Evolutionary conservation across 2,888 invertebrate genomes (phyloP).

Genomic region (Trichopoda pennipes): DNA sequence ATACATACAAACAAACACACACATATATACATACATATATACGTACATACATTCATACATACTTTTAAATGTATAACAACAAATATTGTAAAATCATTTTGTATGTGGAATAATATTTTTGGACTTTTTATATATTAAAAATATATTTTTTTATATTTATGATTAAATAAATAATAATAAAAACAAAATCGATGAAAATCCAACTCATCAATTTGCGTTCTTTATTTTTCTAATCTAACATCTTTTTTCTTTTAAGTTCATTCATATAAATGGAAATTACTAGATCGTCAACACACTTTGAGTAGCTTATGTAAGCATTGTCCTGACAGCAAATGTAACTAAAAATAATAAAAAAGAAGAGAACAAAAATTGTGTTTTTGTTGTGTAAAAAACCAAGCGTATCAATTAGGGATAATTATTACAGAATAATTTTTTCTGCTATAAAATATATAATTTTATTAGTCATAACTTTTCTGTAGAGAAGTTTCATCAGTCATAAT

Average conservation of each 20-base stretch:
- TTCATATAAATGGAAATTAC: too few species aligned
- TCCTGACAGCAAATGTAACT: too few species aligned
- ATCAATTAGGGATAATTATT: too few species aligned
- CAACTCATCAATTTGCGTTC: neutral
- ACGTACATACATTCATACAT: neutral
- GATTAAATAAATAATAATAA: slow-evolving; percentile 51
- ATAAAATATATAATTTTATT: too few species aligned
- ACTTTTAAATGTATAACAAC: slow-evolving; percentile 28
- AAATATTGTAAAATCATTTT: slow-evolving; percentile 46
- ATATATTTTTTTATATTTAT: slow-evolving; percentile 63
- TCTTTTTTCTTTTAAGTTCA: neutral
- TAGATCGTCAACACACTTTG: too few species aligned
- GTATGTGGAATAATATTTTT: slow-evolving; percentile 65
- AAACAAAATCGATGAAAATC: slow-evolving; percentile 33
- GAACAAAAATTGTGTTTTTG: too few species aligned
- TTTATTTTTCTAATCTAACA: neutral
- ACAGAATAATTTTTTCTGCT: too few species aligned
- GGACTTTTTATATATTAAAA: slow-evolving; percentile 60
- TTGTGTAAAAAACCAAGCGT: too few species aligned
- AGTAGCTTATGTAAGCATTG: too few species aligned
- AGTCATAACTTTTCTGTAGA: too few species aligned
- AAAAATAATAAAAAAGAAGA: too few species aligned
- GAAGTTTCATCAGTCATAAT: too few species aligned
- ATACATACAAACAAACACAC: slow-evolving; percentile 36
- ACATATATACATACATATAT: neutral